Evolutionary conservation across 2,113 vertebrate species (phyloP), one percentile per base, ranked within the genome.

Genomic region (Nipponia nippon): DNA sequence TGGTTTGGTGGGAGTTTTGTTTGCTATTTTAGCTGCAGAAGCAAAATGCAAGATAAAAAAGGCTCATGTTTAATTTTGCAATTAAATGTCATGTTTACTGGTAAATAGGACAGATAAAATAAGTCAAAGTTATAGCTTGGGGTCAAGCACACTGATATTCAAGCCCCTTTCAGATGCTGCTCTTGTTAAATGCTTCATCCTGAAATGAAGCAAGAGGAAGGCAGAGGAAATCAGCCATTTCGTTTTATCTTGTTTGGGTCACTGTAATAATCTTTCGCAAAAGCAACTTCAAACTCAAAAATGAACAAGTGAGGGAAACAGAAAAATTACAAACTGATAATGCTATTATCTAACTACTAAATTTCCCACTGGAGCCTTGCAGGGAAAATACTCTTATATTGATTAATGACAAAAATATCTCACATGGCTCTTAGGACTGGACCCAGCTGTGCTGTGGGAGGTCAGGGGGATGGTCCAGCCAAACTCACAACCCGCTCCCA

Each of bases 1-100:
- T 90, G 65, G 85, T 95, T 97, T 95, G 87, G 89, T 88, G 61
- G 73, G 53, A 67, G 13, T n/a, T 87, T 87, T 94, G 89, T 76
- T 70, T 78, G 77, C 66, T 49, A 46, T 77, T 95, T 92, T 71
- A 92, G 93, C 95, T 96, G 83, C 50, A 89, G 42, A 67, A 92
- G 83, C 89, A 89, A 95, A 95, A 78, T 42, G 34, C 72, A 70
- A 86, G 72, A 71, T 61, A 59, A 61, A 84, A 67, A 86, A 52
- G 30, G 67, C 40, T 80, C 20, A 17, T 53, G 61, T 25, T 84
- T 75, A 70, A 73, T 84, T 93, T 95, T 86, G 70, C 72, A 94
- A 58, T 92, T 86, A 94, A 83, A 89, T 38, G 17, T 67, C 55
- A 32, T 23, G 55, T 86, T 95, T 81, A 72, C n/a, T 42, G 23